Conservation (phyloP, 2,113 vertebrate species). For the Columba janthina region DNA sequence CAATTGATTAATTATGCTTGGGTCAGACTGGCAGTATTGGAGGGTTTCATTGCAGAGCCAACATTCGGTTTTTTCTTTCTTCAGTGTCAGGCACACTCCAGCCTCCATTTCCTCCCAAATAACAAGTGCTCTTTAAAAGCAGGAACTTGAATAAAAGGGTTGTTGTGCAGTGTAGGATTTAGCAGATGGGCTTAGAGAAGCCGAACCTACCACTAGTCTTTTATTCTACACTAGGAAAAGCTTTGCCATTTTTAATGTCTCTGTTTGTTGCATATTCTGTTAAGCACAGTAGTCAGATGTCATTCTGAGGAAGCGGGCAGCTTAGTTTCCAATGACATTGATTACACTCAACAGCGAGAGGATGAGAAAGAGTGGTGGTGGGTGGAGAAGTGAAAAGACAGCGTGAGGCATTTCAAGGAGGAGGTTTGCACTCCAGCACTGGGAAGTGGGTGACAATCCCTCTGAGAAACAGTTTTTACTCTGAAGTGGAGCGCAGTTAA, state of each 20-base stretch:
- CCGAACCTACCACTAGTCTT: slow-evolving; percentile 48
- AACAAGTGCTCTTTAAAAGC: slow-evolving; percentile 47
- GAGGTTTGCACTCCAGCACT: slow-evolving; percentile 23
- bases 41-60: not conserved
- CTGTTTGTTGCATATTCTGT: slow-evolving; percentile 57
- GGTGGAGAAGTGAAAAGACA: slow-evolving; percentile 42
- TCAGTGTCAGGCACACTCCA: not conserved
- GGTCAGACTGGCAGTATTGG: not conserved
- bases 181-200: slow-evolving; percentile 63
- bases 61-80: slow-evolving; percentile 15
- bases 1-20: not conserved
- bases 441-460: slow-evolving; percentile 38
- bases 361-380: slow-evolving; percentile 24
- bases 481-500: not conserved
- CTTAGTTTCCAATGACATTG: slow-evolving; percentile 53
- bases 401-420: slow-evolving; percentile 30
- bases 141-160: slow-evolving; percentile 42
- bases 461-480: slow-evolving; percentile 15
- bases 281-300: slow-evolving; percentile 61
- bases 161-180: slow-evolving; percentile 31
- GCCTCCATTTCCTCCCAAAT: slow-evolving; percentile 64
- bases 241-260: slow-evolving; percentile 52
- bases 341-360: slow-evolving; percentile 28
- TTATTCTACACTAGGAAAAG: slow-evolving; percentile 46
- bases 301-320: slow-evolving; percentile 40